Evolutionary conservation across 2,888 invertebrate genomes (phyloP).

Genomic region (Lasioglossum malachurum): DNA sequence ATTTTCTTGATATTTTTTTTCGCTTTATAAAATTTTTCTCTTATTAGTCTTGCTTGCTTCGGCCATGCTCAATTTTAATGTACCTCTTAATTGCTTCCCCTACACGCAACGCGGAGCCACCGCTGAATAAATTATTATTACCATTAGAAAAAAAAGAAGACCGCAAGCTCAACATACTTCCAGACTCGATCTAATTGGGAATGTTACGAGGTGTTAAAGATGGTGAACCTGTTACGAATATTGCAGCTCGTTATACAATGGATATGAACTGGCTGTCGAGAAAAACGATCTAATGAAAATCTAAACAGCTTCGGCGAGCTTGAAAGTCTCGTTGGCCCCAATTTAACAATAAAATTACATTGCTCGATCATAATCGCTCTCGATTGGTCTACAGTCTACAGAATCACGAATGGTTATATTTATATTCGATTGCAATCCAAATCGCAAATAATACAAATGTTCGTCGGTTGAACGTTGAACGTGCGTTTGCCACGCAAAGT

Average conservation of each 20-base stretch:
- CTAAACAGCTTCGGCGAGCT: background rate
- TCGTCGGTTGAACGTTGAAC: background rate
- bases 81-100: background rate
- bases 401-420: background rate
- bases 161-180: background rate
- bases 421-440: background rate
- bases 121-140: background rate
- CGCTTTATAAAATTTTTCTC: background rate
- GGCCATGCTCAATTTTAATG: background rate
- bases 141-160: background rate
- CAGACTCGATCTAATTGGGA: background rate
- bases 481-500: background rate
- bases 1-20: background rate
- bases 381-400: background rate
- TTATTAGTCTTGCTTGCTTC: background rate
- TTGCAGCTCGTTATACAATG: background rate
- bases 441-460: background rate
- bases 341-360: background rate
- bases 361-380: background rate
- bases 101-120: background rate
- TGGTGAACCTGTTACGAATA: background rate
- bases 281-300: background rate
- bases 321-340: background rate
- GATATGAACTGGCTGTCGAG: background rate
- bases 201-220: background rate